phyloP scores from a whole-genome alignment of 2,888 invertebrate species.

The Arrhopalites spinosus region DNA sequence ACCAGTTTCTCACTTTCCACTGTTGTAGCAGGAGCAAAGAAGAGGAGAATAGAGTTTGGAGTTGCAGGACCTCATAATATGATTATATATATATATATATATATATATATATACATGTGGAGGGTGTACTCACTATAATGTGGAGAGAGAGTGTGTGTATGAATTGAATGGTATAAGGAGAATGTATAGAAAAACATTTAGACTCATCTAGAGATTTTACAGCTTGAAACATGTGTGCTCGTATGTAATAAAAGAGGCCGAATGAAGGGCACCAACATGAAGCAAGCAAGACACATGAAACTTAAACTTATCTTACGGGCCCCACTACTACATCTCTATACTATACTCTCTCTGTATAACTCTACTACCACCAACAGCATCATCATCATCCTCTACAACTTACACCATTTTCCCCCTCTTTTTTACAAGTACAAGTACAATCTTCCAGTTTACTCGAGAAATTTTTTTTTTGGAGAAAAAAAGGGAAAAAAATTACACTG shows the following conservation, averaged over 20 bases:
- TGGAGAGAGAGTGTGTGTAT: not conserved
- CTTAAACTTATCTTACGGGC: too few species aligned
- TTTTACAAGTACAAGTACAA: too few species aligned
- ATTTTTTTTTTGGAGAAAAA: not conserved
- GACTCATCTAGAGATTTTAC: slow-evolving; percentile 11
- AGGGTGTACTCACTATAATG: not conserved
- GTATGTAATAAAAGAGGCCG: slow-evolving; percentile 16
- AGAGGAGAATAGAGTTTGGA: not conserved
- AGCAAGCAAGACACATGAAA: too few species aligned
- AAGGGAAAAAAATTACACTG: not conserved
- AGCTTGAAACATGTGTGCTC: slow-evolving; percentile 15
- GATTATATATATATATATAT: not conserved
- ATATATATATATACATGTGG: not conserved
- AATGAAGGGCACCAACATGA: slow-evolving; percentile 10
- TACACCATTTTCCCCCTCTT: not conserved
- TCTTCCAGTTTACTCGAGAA: not conserved
- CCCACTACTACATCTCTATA: too few species aligned
- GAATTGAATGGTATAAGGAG: not conserved
- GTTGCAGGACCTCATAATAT: not conserved
- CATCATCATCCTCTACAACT: too few species aligned
- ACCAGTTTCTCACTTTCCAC: slow-evolving; percentile 3
- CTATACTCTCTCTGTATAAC: too few species aligned
- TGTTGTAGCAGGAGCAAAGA: not conserved
- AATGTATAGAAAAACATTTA: not conserved
- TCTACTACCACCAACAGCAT: too few species aligned